Base-by-base conservation (phyloP, 30 jellyfish, hydroid and myxozoan genomes). In the Morbakka virulenta region DNA sequence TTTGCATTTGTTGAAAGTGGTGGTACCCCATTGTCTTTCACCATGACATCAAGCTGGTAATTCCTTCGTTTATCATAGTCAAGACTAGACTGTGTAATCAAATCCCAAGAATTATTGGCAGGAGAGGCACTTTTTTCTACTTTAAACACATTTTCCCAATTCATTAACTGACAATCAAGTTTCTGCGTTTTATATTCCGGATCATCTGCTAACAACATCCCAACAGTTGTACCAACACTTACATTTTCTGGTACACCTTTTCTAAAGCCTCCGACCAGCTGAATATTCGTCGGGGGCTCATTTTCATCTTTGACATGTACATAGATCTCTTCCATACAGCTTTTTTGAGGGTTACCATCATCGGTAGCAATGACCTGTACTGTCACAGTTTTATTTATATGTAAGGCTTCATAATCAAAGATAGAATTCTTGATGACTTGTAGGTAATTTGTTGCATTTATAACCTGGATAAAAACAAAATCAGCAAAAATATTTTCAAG, bases 251-350 rank as follows among this genome's bases (percentile, higher is more conserved):
- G 72, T 22, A 89, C 36, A 3, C 51, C 26, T 28, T 26, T 69
- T 1, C 80, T 41, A 28, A 50, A 24, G 1, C 74, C 79, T 28
- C 64, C 27, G 14, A 77, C 72, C 65, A 89, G 27, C 14, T 83
- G 67, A 30, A 89, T 82, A 17, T 82, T 76, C 2, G 87, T 48
- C 4, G 97, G 97, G 6, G 95, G 81, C 66, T 89, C 97, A 80
- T 89, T 89, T 25, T 82, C 95, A 57, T 89, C 97, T 30, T 80
- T 61, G 22, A 89, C 68, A 30, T 75, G 68, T 27, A 89, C 73
- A 32, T 74, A 72, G 2, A 89, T 50, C 21, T 74, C 36, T 9
- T 77, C 85, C 6, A 82, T 67, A 1, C 63, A 72, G 11, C 89
- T 50, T 53, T 77, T 52, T 34, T 80, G 64, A 0, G 95, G 95